phyloP scores from a whole-genome alignment of 2,888 invertebrate genomes.

The Tenthredo distinguenda region DNA sequence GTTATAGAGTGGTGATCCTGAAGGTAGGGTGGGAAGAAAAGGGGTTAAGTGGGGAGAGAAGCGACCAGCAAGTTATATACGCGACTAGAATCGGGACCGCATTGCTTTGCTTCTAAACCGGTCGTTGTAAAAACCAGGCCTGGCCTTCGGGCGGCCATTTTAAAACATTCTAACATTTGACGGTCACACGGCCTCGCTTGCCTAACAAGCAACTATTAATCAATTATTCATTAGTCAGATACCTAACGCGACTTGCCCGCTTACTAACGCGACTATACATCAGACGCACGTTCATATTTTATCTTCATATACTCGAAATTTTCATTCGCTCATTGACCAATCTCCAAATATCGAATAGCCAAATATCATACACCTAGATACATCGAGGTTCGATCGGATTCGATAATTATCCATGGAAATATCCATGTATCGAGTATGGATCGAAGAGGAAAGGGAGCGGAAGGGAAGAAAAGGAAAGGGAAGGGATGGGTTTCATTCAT shows the following conservation, averaged over 20 bases:
- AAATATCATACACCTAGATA: too few species aligned
- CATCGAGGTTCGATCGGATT: too few species aligned
- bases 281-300: not conserved
- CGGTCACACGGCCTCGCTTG: conserved; percentile 66
- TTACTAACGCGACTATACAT: not conserved
- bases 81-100: conserved; percentile 56
- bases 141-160: conserved; percentile 76
- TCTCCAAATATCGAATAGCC: too few species aligned
- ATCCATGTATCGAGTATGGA: not conserved
- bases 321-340: not conserved
- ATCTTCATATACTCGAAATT: not conserved
- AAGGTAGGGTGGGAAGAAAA: conserved; percentile 12
- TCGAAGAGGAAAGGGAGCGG: not conserved
- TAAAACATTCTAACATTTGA: conserved; percentile 76
- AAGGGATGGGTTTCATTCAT: not conserved
- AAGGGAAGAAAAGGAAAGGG: not conserved
- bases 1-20: not conserved
- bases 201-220: conserved; percentile 75
- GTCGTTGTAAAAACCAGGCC: conserved; percentile 73
- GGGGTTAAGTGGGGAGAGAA: not conserved
- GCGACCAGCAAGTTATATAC: conserved; percentile 36
- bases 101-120: conserved; percentile 75
- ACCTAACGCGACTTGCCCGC: not conserved
- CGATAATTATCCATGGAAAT: not conserved
- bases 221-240: conserved; percentile 72